Evolutionary conservation across 2,888 invertebrate species (phyloP).

Genomic region (Cinara cedri): DNA sequence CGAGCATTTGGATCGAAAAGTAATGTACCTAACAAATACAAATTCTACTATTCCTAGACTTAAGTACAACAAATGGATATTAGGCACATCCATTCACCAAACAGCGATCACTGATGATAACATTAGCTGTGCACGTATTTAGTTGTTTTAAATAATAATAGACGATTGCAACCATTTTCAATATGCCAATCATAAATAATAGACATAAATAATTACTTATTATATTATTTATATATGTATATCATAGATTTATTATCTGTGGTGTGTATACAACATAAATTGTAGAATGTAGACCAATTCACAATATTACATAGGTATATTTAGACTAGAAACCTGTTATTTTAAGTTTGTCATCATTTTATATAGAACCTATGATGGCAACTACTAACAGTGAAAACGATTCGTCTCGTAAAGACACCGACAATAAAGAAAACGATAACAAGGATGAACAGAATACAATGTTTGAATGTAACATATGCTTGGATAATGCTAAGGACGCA

Average conservation of each 20-base stretch:
- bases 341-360: too few species aligned
- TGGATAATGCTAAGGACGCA: conserved; percentile 96
- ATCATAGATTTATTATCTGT: too few species aligned
- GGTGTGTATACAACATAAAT: not conserved
- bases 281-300: not conserved
- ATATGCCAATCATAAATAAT: not conserved
- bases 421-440: conserved; percentile 62
- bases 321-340: too few species aligned
- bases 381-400: conserved; percentile 32
- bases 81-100: too few species aligned
- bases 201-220: not conserved
- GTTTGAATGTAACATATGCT: conserved; percentile 98
- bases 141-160: not conserved
- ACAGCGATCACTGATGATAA: too few species aligned
- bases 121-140: too few species aligned
- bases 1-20: not conserved
- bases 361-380: too few species aligned
- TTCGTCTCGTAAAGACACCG: conserved; percentile 46
- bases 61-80: not conserved
- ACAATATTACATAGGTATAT: not conserved
- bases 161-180: not conserved
- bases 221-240: too few species aligned
- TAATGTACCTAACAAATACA: not conserved
- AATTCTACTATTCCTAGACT: not conserved
- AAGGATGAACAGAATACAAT: conserved; percentile 81